A percentile compares a stretch with the other conserved stretches of the same genome.
Evolutionary conservation across 1,140 invertebrate genomes (phyloP).

Genomic region (Nebria ingens): DNA sequence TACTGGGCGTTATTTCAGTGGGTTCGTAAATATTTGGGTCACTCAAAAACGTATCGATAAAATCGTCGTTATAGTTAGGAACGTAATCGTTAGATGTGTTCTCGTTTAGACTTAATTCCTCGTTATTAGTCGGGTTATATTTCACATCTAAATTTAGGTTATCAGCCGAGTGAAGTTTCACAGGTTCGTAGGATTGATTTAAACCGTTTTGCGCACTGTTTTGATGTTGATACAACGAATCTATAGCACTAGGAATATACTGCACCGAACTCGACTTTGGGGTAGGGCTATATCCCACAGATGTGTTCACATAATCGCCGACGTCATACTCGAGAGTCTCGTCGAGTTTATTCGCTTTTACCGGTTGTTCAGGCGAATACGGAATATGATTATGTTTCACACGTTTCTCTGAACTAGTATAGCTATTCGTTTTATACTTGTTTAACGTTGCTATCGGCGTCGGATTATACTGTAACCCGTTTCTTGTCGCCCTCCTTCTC

Average conservation of each 20-base stretch:
- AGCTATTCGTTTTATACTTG: background rate
- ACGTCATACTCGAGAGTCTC: background rate
- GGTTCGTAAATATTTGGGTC: background rate
- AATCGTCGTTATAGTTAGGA: background rate
- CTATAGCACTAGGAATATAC: background rate
- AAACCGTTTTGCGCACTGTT: background rate
- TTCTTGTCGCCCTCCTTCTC: background rate
- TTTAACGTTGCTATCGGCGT: conserved; percentile 1
- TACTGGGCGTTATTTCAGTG: background rate
- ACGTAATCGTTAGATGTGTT: background rate
- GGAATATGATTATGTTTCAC: background rate
- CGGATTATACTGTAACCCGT: background rate
- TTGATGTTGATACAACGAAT: background rate
- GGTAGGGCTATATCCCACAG: background rate
- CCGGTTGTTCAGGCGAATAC: background rate
- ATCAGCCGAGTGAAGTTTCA: too few relatives aligned
- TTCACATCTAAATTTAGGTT: background rate
- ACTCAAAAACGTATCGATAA: background rate
- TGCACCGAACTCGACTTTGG: background rate
- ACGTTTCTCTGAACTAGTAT: background rate
- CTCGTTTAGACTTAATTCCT: background rate
- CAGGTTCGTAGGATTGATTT: background rate
- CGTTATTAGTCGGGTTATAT: background rate
- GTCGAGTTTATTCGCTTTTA: background rate
- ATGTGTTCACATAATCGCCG: background rate